Evolutionary conservation across 2,888 invertebrate species (phyloP).

Genomic region (Cantharis nigra): DNA sequence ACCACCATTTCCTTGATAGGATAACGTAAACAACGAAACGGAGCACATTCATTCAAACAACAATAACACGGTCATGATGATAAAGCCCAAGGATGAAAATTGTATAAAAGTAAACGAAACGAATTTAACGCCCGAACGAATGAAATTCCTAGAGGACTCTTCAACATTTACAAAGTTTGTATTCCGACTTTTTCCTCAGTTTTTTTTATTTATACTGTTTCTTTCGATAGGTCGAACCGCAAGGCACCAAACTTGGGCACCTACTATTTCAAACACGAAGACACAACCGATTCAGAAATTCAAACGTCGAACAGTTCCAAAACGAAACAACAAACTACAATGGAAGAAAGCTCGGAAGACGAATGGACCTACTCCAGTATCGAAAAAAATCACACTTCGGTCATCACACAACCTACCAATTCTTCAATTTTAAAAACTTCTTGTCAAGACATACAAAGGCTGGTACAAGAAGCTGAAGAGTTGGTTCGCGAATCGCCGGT

Average conservation of each 20-base stretch:
- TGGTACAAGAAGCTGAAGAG: slow-evolving; percentile 81
- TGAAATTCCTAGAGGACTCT: slow-evolving; percentile 42
- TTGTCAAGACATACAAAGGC: slow-evolving; percentile 70
- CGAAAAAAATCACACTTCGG: slow-evolving; percentile 45
- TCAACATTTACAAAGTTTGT: slow-evolving; percentile 49
- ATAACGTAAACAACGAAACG: slow-evolving; percentile 5
- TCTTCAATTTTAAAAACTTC: slow-evolving; percentile 29
- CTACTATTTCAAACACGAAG: slow-evolving; percentile 84
- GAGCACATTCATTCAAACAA: background rate
- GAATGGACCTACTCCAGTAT: slow-evolving; percentile 72
- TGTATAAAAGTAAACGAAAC: slow-evolving; percentile 8
- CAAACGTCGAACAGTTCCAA: slow-evolving; percentile 44
- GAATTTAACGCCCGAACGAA: slow-evolving; percentile 8
- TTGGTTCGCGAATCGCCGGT: slow-evolving; percentile 64
- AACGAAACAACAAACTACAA: slow-evolving; percentile 46
- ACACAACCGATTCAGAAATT: slow-evolving; percentile 70
- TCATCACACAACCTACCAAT: slow-evolving; percentile 35
- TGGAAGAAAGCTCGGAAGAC: slow-evolving; percentile 66
- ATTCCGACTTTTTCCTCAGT: background rate
- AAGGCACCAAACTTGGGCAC: slow-evolving; percentile 82
- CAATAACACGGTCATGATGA: slow-evolving; percentile 15
- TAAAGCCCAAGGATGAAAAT: slow-evolving; percentile 17
- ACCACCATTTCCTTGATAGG: background rate
- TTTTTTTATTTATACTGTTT: slow-evolving; percentile 1
- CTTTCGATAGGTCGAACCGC: slow-evolving; percentile 64